phyloP scores from a whole-genome alignment of 2,888 invertebrate species.

The Cephus nigrinus region DNA sequence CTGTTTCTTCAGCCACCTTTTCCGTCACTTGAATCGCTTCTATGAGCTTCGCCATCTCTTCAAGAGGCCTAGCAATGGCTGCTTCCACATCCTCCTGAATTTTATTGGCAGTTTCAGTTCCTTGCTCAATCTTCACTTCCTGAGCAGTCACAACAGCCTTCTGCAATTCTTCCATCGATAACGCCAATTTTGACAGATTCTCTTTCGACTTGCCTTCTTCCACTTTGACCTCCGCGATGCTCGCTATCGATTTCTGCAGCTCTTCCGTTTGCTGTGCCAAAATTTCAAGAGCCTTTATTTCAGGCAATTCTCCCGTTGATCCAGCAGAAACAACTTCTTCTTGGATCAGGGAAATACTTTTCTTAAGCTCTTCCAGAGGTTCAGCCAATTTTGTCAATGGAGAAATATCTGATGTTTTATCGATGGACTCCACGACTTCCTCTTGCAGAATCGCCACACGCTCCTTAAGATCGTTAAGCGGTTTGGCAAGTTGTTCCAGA shows the following conservation, averaged over 20 bases:
- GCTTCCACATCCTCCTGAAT: conserved; percentile 3
- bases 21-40: background rate
- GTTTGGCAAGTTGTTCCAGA: background rate
- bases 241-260: conserved; percentile 13
- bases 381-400: conserved; percentile 58
- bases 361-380: conserved; percentile 58
- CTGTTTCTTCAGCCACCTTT: conserved; percentile 18
- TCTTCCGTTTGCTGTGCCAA: conserved; percentile 23
- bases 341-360: conserved; percentile 54
- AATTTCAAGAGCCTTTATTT: conserved; percentile 12
- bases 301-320: background rate
- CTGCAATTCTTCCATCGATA: conserved; percentile 26
- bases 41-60: conserved; percentile 9
- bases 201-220: conserved; percentile 4
- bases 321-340: conserved; percentile 39
- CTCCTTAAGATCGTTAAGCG: conserved; percentile 10
- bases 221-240: conserved; percentile 2
- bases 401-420: background rate
- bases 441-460: conserved; percentile 1
- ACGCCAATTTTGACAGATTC: conserved; percentile 18
- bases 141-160: conserved; percentile 23
- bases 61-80: conserved; percentile 11
- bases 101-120: conserved; percentile 6
- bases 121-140: background rate
- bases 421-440: conserved; percentile 5